phyloP scores from a whole-genome alignment of 2,113 vertebrate species.

The Aptenodytes patagonicus region DNA sequence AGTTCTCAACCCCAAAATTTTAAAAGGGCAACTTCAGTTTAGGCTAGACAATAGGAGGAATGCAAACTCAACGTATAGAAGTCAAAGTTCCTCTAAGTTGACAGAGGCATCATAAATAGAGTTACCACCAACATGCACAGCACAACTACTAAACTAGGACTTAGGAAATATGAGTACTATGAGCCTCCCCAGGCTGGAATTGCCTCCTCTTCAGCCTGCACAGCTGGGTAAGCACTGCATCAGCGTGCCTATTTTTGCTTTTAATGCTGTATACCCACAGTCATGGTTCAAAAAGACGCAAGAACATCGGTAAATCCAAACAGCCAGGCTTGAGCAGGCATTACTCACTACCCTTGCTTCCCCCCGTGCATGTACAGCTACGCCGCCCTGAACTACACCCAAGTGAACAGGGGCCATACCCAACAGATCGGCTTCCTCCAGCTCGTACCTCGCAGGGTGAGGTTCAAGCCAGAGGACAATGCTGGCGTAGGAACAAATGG shows the following conservation, averaged over 20 bases:
- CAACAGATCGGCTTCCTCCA: neutral
- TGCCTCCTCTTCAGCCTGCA: neutral
- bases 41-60: neutral
- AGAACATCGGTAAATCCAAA: neutral
- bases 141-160: neutral
- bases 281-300: neutral
- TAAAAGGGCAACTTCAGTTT: neutral
- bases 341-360: neutral
- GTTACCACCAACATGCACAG: neutral
- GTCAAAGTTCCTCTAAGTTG: neutral
- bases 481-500: neutral
- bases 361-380: neutral
- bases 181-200: neutral
- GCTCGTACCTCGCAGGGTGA: slow-evolving; percentile 9
- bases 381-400: neutral
- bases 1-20: neutral
- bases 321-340: neutral
- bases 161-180: neutral
- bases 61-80: neutral
- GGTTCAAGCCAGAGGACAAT: slow-evolving; percentile 1
- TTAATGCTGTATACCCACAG: neutral
- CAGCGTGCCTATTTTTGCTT: neutral
- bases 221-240: neutral
- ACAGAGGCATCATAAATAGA: neutral
- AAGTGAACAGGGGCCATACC: neutral